Base-by-base conservation (phyloP, 2,113 vertebrate genomes). In the Camelus dromedarius region DNA sequence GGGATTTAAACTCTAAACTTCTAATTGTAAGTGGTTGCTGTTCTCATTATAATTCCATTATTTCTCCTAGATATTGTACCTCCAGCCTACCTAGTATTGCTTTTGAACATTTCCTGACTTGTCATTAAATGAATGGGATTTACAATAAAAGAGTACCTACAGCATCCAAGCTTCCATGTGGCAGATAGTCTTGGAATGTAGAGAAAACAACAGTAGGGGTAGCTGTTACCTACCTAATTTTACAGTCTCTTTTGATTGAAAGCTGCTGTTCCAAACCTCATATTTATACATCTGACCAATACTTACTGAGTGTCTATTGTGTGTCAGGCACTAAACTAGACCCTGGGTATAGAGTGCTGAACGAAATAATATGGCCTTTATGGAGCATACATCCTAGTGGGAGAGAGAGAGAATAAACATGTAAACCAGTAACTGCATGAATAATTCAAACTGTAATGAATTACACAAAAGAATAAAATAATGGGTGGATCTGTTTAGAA, bases 381-480 rank as follows among this genome's bases (percentile, higher is more conserved):
- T 85, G 38, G 11, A 67, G 1, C 91, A 3, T 38, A 80, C 42
- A 73, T 4, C 48, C 66, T 72, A 64, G 75, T 64, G 7, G 19
- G 50, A 62, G 82, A 69, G 50, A 84, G 50, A 94, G 52, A 85
- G 32, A 66, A 90, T 89, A 70, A 89, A 56, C 15, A 42, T 12
- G 42, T 48, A 75, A 85, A 70, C 46, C 24, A 85, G 7, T 84
- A 72, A 82, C 54, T 26, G 35, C 22, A 50, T 19, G 3, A 56
- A 42, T 92, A 89, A 81, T 80, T 89, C 35, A 92, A 85, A 67
- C 30, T 96, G 32, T 82, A 46, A 30, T 92, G 79, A 67, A 73
- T 54, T 19, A n/a, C 26, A 54, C 16, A 52, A 32, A n/a, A 35
- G 35, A 86, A 62, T 92, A 76, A 89, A 92, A 92, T 82, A 90